Percentiles rank a stretch among this genome's conserved stretches.
These are phyloP conservation scores for Apis mellifera DNA, from an alignment of 1,140 invertebrate species.

Conservation along the genomic window Amel_HAv3.1 CM009931.2:15383001-15383500, in stretches of 20 bases:
- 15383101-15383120: slow-evolving; percentile 63
- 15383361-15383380: slow-evolving; percentile 18
- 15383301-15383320: slow-evolving; percentile 72
- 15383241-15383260: slow-evolving; percentile 70
- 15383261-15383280: slow-evolving; percentile 62
- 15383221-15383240: slow-evolving; percentile 72
- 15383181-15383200: slow-evolving; percentile 70
- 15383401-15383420: slow-evolving; percentile 23
- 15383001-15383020: too few relatives aligned
- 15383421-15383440: not conserved
- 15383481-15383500: too few relatives aligned
- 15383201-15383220: slow-evolving; percentile 63
- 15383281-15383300: slow-evolving; percentile 68
- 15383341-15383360: slow-evolving; percentile 21
- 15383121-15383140: slow-evolving; percentile 19
- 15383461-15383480: not conserved
- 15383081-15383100: slow-evolving; percentile 58
- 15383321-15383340: slow-evolving; percentile 61
- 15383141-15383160: slow-evolving; percentile 47
- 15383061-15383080: slow-evolving; percentile 26
- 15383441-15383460: too few relatives aligned
- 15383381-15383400: slow-evolving; percentile 35
- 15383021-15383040: too few relatives aligned
- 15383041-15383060: not conserved
- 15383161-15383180: slow-evolving; percentile 75